phyloP scores from a whole-genome alignment of 1,140 invertebrate species.

The Magallana angulata region DNA sequence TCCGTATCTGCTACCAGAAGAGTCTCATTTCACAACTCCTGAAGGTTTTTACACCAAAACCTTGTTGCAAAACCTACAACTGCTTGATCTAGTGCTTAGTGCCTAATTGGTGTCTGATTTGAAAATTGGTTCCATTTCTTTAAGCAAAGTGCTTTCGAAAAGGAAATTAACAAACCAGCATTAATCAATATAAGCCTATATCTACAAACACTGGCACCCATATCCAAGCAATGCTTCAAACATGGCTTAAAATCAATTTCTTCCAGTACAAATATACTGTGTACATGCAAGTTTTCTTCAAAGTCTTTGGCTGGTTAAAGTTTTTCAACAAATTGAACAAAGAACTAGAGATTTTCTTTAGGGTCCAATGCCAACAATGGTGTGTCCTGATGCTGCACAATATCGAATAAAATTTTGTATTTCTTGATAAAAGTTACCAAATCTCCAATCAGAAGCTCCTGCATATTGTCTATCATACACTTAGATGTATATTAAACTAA shows the following conservation, averaged over 20 bases:
- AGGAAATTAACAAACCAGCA: slow-evolving; percentile 20
- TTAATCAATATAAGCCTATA: slow-evolving; percentile 14
- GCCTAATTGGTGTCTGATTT: slow-evolving; percentile 33
- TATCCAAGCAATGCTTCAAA: slow-evolving; percentile 26
- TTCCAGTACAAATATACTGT: background rate
- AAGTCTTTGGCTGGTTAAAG: too few relatives aligned
- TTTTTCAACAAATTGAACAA: too few relatives aligned
- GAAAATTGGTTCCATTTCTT: slow-evolving; percentile 37
- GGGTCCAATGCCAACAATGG: too few relatives aligned
- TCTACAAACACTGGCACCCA: slow-evolving; percentile 16
- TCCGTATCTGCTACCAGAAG: background rate
- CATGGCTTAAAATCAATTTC: slow-evolving; percentile 19
- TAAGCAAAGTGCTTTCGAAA: slow-evolving; percentile 30
- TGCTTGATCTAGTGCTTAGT: background rate
- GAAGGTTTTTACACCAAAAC: background rate
- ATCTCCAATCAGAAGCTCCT: too few relatives aligned
- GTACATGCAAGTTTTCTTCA: background rate
- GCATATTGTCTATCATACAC: too few relatives aligned
- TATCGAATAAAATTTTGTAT: too few relatives aligned
- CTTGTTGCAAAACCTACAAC: background rate
- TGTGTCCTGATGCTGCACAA: too few relatives aligned
- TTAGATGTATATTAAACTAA: too few relatives aligned
- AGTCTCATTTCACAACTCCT: background rate
- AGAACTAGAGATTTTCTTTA: too few relatives aligned
- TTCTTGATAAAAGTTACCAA: too few relatives aligned